Conservation (phyloP, 92 coral and sea anemone species). For the Palythoa caribaeorum region DNA sequence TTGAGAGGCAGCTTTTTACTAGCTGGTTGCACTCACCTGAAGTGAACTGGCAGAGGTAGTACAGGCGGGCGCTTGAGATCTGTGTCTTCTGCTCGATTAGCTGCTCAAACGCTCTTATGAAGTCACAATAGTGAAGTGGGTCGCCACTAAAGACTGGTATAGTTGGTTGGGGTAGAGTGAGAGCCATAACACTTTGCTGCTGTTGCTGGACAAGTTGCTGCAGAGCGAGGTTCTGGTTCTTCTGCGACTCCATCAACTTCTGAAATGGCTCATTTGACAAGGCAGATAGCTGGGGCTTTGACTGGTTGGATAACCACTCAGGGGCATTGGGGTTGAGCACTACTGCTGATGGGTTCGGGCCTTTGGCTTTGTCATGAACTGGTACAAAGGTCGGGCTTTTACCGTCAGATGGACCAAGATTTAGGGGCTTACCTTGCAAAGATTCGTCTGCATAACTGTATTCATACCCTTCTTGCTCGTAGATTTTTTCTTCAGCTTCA, state of each 20-base stretch:
- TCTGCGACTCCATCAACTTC: constrained; percentile 43
- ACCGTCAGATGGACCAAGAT: neutral
- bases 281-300: constrained; percentile 10
- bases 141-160: constrained; percentile 47
- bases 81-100: constrained; percentile 45
- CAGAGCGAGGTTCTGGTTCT: constrained; percentile 29
- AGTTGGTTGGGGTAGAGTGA: constrained; percentile 62
- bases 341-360: neutral
- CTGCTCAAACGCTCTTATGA: constrained; percentile 54
- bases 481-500: neutral
- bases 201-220: constrained; percentile 55
- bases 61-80: constrained; percentile 53
- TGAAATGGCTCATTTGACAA: constrained; percentile 2
- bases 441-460: constrained; percentile 1
- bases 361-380: neutral
- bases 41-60: constrained; percentile 46
- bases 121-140: constrained; percentile 53
- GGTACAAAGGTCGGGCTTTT: no score
- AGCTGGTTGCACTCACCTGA: constrained; percentile 47
- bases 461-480: neutral
- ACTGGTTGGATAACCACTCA: constrained; percentile 11
- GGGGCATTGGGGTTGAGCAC: constrained; percentile 3
- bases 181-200: constrained; percentile 59
- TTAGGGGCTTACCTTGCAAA: neutral
- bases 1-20: constrained; percentile 37